phyloP scores from a whole-genome alignment of 2,888 invertebrate species.

The Ellobium chinense region DNA sequence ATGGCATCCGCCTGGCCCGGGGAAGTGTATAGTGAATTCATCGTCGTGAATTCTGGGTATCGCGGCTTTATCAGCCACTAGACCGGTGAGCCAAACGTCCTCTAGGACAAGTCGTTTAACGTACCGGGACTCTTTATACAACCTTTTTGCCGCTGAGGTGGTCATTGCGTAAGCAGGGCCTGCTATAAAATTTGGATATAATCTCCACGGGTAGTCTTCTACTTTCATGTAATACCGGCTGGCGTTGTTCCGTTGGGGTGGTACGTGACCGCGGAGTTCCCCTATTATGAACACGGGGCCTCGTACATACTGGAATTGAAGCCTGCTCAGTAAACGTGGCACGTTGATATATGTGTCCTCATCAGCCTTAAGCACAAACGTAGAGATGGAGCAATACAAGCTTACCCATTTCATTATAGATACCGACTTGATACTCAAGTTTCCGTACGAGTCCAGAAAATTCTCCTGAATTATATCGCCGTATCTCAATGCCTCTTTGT shows the following conservation, averaged over 20 bases:
- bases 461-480: constrained; percentile 74
- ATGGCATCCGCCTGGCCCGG: constrained; percentile 56
- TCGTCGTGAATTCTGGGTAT: constrained; percentile 77
- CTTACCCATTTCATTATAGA: constrained; percentile 79
- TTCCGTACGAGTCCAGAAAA: constrained; percentile 78
- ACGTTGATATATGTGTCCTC: constrained; percentile 62
- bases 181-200: constrained; percentile 94
- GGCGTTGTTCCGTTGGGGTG: constrained; percentile 87
- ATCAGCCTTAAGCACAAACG: constrained; percentile 78
- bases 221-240: constrained; percentile 93
- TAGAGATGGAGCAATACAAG: constrained; percentile 73
- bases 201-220: constrained; percentile 86
- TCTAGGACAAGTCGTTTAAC: constrained; percentile 90
- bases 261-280: constrained; percentile 50
- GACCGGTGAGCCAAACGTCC: constrained; percentile 94
- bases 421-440: constrained; percentile 79
- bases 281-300: constrained; percentile 55
- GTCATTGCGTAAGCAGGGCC: constrained; percentile 94
- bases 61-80: constrained; percentile 87
- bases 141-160: constrained; percentile 85
- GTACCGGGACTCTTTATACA: constrained; percentile 86
- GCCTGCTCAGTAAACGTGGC: constrained; percentile 48
- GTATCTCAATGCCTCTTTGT: constrained; percentile 49
- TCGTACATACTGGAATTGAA: background rate
- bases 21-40: constrained; percentile 57